Conservation (phyloP, 92 coral and sea anemone species). For the Pocillopora meandrina region DNA sequence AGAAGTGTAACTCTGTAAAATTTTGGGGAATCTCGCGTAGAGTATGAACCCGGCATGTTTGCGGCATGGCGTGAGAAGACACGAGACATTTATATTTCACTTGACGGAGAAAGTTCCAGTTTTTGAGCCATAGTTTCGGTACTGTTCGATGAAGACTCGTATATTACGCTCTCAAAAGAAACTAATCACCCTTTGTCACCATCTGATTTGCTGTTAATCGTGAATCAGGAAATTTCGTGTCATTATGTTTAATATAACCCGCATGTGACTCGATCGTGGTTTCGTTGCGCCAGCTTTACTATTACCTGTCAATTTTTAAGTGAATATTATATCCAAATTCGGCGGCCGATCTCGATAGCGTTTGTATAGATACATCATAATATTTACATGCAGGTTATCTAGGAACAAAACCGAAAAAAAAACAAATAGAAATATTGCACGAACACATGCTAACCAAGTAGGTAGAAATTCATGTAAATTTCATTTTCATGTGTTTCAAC, state of each 20-base stretch:
- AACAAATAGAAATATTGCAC: background rate
- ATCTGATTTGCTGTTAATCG: slow-evolving; percentile 24
- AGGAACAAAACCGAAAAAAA: background rate
- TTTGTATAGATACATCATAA: background rate
- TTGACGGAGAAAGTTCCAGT: background rate
- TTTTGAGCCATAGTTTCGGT: background rate
- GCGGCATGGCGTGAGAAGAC: background rate
- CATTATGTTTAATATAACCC: background rate
- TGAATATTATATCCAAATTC: background rate
- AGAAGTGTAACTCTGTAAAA: background rate
- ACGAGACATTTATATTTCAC: background rate
- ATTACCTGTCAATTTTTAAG: slow-evolving; percentile 33
- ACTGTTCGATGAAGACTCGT: slow-evolving; percentile 3
- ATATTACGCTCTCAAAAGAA: slow-evolving; percentile 6
- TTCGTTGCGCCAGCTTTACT: slow-evolving; percentile 8
- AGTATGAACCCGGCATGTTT: background rate
- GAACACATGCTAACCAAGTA: too few relatives aligned
- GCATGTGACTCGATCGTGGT: background rate
- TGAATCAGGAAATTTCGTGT: slow-evolving; percentile 1
- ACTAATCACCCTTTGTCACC: slow-evolving; percentile 29
- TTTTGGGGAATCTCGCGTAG: background rate
- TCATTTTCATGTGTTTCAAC: background rate
- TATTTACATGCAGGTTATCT: slow-evolving; percentile 1
- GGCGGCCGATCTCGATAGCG: background rate
- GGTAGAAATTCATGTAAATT: background rate